These are phyloP conservation scores for Seriola dumerili DNA, from an alignment of 2,113 vertebrate species.

Conservation along the genomic window DNA sequence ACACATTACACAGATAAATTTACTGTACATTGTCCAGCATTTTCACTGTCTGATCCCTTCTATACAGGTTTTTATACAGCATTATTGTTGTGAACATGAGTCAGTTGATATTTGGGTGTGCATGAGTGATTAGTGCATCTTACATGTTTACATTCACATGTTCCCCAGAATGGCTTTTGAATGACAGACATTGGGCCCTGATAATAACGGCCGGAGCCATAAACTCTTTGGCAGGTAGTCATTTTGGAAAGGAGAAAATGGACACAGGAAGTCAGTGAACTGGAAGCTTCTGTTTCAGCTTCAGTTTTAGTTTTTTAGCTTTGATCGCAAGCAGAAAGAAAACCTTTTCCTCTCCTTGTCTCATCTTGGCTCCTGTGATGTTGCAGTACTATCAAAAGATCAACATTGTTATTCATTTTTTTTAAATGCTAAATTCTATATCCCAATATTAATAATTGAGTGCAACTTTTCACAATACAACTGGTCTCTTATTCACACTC, in stretches of 20 bases:
- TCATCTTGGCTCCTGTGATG: slow-evolving; percentile 2
- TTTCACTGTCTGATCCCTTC: background rate
- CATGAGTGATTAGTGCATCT: slow-evolving; percentile 5
- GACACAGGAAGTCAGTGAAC: slow-evolving; percentile 18
- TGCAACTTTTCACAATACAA: no score
- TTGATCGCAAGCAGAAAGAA: slow-evolving; percentile 26
- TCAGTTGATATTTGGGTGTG: background rate
- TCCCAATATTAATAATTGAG: background rate
- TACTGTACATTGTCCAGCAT: no score
- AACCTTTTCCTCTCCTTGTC: background rate
- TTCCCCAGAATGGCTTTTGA: background rate
- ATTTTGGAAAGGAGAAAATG: background rate
- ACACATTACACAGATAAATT: no score
- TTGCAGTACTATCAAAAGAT: background rate
- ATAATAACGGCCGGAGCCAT: slow-evolving; percentile 5
- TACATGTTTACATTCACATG: background rate
- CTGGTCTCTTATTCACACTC: no score
- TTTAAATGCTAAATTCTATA: background rate
- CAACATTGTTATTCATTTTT: background rate
- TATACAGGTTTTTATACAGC: background rate
- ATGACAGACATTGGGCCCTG: background rate
- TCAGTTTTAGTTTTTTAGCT: background rate
- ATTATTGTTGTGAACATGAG: background rate
- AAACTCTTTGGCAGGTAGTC: background rate
- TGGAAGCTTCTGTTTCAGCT: slow-evolving; percentile 18